Evolutionary conservation across 2,113 vertebrate species (phyloP), one percentile per base, ranked within the genome.

Genomic region (Anolis sagrei): DNA sequence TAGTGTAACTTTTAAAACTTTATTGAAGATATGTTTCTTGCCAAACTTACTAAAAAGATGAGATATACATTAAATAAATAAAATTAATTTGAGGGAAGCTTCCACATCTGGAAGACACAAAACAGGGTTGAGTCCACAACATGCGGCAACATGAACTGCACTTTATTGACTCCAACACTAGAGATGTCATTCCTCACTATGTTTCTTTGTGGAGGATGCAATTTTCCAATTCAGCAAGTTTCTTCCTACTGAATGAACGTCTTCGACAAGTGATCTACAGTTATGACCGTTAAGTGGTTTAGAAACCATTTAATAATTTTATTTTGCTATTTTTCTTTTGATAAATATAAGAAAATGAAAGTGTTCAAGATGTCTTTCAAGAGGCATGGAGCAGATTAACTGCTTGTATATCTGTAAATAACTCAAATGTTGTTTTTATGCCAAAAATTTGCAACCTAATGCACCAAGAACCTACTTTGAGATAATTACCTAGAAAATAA

Each of bases 391-490:
- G 69, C 21, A 14, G 48, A 78, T 84, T 75, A 78, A 49, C 48
- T 54, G 51, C 54, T 79, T 79, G 68, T 70, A 62, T 34, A 51
- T 85, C 73, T 73, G 73, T 79, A 85, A 79, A 80, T 86, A 86
- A 79, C n/a, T 48, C 14, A 78, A 82, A 72, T 29, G 39, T n/a
- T 6, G 49, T 27, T 61, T 68, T 32, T 86, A 64, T 13, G 62
- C 4, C 29, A 34, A 82, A 48, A 34, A 54, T 74, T 29, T 48
- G 29, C 34, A 70, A 36, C 23, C 34, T 58, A 82, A 62, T 7
- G 27, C 39, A 82, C 23, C 44, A 18, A 77, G 54, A 83, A 83
- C 21, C 64, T 5, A 87, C 66, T 44, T 77, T 3, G 11, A 48
- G 74, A 36, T 78, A 87, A 87, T 83, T 62, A 82, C 79, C 49